phyloP scores from a whole-genome alignment of 2,888 invertebrate genomes.

The Rhyacophila evoluta region DNA sequence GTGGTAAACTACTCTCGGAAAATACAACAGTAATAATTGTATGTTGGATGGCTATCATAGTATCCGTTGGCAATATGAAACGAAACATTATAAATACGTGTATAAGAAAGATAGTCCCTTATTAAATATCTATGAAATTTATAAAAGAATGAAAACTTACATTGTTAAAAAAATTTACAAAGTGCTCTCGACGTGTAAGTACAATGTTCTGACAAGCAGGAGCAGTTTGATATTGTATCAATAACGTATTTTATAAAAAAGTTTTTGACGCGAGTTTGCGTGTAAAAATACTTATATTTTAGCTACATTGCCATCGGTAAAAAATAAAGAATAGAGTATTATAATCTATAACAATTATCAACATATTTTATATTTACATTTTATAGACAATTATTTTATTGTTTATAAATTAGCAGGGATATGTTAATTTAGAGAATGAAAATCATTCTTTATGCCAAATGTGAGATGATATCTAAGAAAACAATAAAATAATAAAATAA shows the following conservation, averaged over 20 bases:
- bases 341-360: slow-evolving; percentile 54
- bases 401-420: slow-evolving; percentile 40
- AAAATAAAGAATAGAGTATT: slow-evolving; percentile 47
- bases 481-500: neutral
- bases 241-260: slow-evolving; percentile 23
- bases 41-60: slow-evolving; percentile 47
- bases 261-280: slow-evolving; percentile 5
- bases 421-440: slow-evolving; percentile 43
- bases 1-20: slow-evolving; percentile 44
- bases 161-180: neutral
- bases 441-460: slow-evolving; percentile 31
- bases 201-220: neutral
- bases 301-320: slow-evolving; percentile 13
- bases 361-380: slow-evolving; percentile 51
- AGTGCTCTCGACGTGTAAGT: neutral
- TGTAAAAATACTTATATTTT: slow-evolving; percentile 13
- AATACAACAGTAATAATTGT: slow-evolving; percentile 45
- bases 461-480: slow-evolving; percentile 23
- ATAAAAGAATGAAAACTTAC: neutral
- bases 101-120: slow-evolving; percentile 15
- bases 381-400: slow-evolving; percentile 38
- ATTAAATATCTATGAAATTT: slow-evolving; percentile 17
- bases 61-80: slow-evolving; percentile 39
- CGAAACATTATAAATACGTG: slow-evolving; percentile 3
- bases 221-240: neutral